Base-by-base conservation (phyloP, 2,888 invertebrate species). In the Hoplodrina ambigua region DNA sequence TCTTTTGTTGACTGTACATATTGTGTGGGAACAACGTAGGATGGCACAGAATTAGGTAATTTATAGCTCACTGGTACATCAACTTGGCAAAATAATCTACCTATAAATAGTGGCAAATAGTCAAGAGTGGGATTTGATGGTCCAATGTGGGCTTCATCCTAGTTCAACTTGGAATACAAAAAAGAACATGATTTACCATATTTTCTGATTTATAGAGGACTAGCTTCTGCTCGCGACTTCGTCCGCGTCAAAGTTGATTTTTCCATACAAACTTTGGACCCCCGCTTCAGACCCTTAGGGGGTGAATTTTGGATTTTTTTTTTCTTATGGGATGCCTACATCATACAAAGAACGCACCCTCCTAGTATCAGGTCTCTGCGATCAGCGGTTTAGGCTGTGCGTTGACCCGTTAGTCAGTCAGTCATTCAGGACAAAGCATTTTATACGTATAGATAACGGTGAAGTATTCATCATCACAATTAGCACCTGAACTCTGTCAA, bases 21-120 rank as follows among this genome's bases (percentile, higher is more conserved):
- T 25, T 25, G 84, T 84, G 89, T 87, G 86, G 88, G 88, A 80
- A 82, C 64, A 46, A 75, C 81, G 89, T 88, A 83, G 85, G 85
- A 81, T 58, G 83, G 63, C 66, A 62, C 65, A 78, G 78, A 78
- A 81, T 88, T 86, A 72, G 78, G 85, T 77, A 85, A 86, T 84
- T 83, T 80, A 83, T 82, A 60, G 72, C 56, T 61, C 57, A 57
- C 64, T 72, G 63, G 70, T n/a, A 46, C 69, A 70, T 75, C 65
- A 70, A 69, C 59, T 69, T 67, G 53, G 73, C 44, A 56, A 81
- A 84, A 81, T 73, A 82, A 75, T 72, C 58, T 78, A 54, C 25
- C 55, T 70, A 65, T 71, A 69, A 56, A 56, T 69, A 57, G 76
- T 69, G 8, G 64, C 61, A 68, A 83, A 80, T 80, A 67, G 49